Percentiles rank a stretch among this genome's conserved stretches.
phyloP scores from a whole-genome alignment of 1,140 invertebrate genomes.

The Adoxophyes honmai region DNA sequence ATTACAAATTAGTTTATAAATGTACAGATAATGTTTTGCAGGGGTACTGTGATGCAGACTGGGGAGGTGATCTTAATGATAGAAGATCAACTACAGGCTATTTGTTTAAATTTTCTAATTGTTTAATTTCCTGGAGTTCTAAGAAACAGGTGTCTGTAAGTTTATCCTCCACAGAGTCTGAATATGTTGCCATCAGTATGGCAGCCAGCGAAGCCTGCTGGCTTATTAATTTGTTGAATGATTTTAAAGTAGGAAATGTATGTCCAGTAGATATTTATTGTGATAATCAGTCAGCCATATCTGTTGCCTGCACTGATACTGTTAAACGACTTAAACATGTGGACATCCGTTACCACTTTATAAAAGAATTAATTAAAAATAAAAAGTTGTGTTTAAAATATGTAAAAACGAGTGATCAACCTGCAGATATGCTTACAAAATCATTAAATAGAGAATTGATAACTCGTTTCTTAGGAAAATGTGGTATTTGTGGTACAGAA shows the following conservation, averaged over 20 bases:
- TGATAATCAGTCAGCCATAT: not conserved
- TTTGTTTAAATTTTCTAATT: not conserved
- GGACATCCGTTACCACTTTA: constrained; percentile 35
- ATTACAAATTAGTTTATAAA: not conserved
- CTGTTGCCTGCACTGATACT: constrained; percentile 18
- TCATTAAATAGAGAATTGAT: constrained; percentile 29
- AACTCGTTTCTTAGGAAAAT: constrained; percentile 21
- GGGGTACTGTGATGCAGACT: not conserved
- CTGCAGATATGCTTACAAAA: constrained; percentile 37
- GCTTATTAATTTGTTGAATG: not conserved
- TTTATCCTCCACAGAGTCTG: not conserved
- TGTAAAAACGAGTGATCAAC: constrained; percentile 29
- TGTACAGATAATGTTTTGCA: not conserved
- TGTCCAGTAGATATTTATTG: not conserved
- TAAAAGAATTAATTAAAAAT: constrained; percentile 33
- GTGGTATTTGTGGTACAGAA: constrained; percentile 23
- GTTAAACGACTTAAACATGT: constrained; percentile 37
- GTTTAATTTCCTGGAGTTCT: no score
- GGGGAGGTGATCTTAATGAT: not conserved
- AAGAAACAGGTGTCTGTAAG: not conserved
- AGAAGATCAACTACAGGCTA: not conserved
- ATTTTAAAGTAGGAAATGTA: not conserved
- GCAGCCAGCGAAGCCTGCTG: not conserved
- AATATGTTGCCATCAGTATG: not conserved
- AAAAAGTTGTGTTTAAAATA: constrained; percentile 29